Base-by-base conservation (phyloP, 2,888 invertebrate species). In the Phortica okadai region DNA sequence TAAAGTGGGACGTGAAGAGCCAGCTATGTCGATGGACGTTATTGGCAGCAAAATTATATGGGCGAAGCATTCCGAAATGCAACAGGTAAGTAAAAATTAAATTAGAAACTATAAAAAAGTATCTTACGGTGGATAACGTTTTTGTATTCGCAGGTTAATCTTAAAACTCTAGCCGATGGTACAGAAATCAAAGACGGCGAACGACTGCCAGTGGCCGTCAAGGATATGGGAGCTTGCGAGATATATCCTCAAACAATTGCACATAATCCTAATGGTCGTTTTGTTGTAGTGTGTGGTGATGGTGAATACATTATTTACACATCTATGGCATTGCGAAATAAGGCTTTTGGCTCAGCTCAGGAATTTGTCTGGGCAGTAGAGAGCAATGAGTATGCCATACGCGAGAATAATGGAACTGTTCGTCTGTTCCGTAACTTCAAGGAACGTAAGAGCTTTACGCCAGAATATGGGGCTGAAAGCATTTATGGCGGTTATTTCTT, bases 221-320 rank as follows among this genome's bases (percentile, higher is more conserved):
- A 99, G 91, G 99, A 99, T 89, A 98, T 99, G 97, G 99, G 99
- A 1, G 97, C 98, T 6, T 99, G 99, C 91, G 99, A 99, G 92
- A 98, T 99, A 80, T 99, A 99, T 91, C 99, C 99, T 0, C 99
- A 99, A 90, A 98, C 97, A 0, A 97, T 99, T 80, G 96, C 97
- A 44, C 99, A 99, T 91, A 99, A 99, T 92, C 98, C 99, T 0
- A 99, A 99, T 91, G 99, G 99, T 16, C 95, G 97, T 44, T 95
- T 95, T 82, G 93, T 94, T 5, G 99, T 99, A 0, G 99, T 99
- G 1, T 99, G 99, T 89, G 99, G 99, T 1, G 99, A 99, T 91
- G 99, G 99, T 14, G 99, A 99, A 91, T 99, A 99, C 91, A 99
- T 99, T 72, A 99, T 99, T 85, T 99, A 99, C 93, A 99, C 99